phyloP scores from a whole-genome alignment of 2,797 vertebrate genomes.

The Anguilla megastoma region DNA sequence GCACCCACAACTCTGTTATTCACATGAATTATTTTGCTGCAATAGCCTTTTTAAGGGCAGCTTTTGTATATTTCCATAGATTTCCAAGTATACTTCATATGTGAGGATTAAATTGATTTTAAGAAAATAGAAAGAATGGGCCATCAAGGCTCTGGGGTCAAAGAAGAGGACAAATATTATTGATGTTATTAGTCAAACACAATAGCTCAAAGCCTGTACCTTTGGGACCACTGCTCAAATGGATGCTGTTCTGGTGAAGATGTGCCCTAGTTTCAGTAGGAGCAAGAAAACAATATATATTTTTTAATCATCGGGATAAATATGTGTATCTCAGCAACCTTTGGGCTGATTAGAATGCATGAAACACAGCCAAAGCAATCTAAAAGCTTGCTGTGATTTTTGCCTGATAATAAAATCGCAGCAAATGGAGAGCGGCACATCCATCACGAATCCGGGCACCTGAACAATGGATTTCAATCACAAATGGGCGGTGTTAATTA shows the following conservation, averaged over 20 bases:
- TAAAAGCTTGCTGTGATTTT: conserved; percentile 15
- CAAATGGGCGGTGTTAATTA: conserved; percentile 39
- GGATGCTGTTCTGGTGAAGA: not conserved
- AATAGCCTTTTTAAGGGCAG: not conserved
- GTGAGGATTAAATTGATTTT: not conserved
- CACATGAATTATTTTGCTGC: not conserved
- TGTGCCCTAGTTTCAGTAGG: not conserved
- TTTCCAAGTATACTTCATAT: not conserved
- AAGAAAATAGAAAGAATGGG: not conserved
- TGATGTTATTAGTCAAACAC: not conserved
- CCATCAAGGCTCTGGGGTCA: not conserved
- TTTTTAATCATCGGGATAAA: not conserved
- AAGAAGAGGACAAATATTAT: not conserved
- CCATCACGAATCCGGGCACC: conserved; percentile 8
- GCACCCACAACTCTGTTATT: not conserved
- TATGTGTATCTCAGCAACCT: not conserved
- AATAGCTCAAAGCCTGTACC: not conserved
- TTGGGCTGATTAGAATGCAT: conserved; percentile 9
- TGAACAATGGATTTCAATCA: conserved; percentile 22
- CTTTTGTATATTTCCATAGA: not conserved
- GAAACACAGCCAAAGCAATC: conserved; percentile 8
- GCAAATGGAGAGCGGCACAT: conserved; percentile 20
- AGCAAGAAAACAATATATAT: not conserved
- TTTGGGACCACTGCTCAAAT: not conserved
- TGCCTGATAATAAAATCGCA: conserved; percentile 21